Conservation (phyloP, 2,113 vertebrate species). For the Pseudopipra pipra region DNA sequence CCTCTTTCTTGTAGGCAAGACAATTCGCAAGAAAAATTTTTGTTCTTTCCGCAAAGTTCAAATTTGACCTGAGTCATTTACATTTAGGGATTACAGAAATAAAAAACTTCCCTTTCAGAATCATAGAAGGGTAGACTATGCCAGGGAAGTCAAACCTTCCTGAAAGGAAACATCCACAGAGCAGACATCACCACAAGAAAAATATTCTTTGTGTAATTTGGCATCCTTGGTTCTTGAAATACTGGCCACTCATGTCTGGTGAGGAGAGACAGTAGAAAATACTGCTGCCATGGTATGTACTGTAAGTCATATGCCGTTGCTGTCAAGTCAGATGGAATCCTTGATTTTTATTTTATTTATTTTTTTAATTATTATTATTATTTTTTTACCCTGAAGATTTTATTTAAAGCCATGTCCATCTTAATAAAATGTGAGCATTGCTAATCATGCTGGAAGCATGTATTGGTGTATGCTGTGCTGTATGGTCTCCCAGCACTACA, state of each 20-base stretch:
- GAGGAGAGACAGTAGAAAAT: neutral
- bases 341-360: neutral
- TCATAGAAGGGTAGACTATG: neutral
- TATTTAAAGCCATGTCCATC: neutral
- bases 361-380: no score
- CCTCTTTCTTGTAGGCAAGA: neutral
- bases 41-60: neutral
- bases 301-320: neutral
- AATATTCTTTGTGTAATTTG: neutral
- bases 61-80: neutral
- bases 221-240: neutral
- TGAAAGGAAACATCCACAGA: neutral
- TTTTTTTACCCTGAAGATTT: neutral
- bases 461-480: neutral
- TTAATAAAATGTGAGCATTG: neutral
- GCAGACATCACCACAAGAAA: neutral
- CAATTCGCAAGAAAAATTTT: neutral
- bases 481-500: neutral
- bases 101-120: neutral
- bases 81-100: neutral
- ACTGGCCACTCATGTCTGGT: neutral
- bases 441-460: neutral
- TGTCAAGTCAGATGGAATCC: neutral
- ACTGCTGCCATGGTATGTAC: neutral
- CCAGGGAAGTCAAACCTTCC: neutral